Conservation (phyloP, 2,888 invertebrate genomes). For the Cosmia pyralina region DNA sequence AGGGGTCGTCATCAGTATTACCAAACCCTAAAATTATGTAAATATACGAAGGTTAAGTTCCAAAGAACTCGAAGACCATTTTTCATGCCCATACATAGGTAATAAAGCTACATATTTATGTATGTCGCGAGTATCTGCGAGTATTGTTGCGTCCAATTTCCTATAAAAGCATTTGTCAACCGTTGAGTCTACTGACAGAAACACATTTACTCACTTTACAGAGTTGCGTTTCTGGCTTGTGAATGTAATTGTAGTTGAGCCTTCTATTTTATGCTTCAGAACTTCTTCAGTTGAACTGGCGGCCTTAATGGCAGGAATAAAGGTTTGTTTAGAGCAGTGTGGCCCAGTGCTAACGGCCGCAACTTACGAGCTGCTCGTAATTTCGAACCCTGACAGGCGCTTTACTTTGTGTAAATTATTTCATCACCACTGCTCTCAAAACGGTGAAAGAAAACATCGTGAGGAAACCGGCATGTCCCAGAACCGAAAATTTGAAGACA, state of each 20-base stretch:
- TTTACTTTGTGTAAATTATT: too few relatives aligned
- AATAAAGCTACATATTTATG: background rate
- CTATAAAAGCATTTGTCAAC: conserved; percentile 72
- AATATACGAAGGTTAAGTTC: conserved; percentile 37
- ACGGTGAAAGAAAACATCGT: too few relatives aligned
- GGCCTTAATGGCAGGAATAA: background rate
- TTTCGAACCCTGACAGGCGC: too few relatives aligned
- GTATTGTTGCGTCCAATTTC: conserved; percentile 67
- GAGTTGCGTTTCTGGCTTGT: conserved; percentile 48
- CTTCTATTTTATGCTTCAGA: background rate
- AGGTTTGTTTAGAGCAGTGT: background rate
- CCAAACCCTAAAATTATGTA: conserved; percentile 30
- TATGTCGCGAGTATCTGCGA: conserved; percentile 36
- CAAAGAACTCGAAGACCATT: background rate
- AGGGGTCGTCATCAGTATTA: background rate
- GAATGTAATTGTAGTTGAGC: conserved; percentile 31
- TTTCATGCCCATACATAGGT: too few relatives aligned
- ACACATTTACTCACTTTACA: conserved; percentile 72
- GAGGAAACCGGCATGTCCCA: too few relatives aligned
- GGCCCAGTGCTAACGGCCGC: too few relatives aligned
- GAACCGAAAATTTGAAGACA: too few relatives aligned
- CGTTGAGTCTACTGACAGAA: conserved; percentile 62
- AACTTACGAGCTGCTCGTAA: too few relatives aligned
- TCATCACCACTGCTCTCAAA: too few relatives aligned
- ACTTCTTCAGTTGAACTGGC: background rate